Conservation (phyloP, 2,888 invertebrate species). For the Sipha maydis region DNA sequence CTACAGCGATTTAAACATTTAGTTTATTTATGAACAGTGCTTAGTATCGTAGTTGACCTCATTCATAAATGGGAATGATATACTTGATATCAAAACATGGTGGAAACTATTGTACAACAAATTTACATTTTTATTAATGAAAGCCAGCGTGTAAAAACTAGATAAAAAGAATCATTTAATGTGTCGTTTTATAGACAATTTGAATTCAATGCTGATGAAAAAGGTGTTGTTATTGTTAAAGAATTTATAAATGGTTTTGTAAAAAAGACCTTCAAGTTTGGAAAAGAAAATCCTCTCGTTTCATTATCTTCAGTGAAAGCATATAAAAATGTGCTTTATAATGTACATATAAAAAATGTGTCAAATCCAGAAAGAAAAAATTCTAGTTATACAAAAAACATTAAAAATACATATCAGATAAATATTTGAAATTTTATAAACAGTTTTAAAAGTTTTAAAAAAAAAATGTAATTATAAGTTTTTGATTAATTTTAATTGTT, state of each 20-base stretch:
- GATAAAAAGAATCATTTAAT: neutral
- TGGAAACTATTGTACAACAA: constrained; percentile 12
- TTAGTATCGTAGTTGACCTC: too few species aligned
- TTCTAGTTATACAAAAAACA: too few species aligned
- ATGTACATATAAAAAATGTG: neutral
- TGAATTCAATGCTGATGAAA: constrained; percentile 18
- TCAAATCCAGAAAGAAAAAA: neutral
- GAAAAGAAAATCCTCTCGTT: neutral
- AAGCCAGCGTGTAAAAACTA: neutral
- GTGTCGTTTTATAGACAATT: constrained; percentile 2
- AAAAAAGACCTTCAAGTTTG: neutral
- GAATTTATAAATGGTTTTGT: neutral
- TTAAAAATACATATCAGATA: too few species aligned
- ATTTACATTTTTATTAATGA: constrained; percentile 15
- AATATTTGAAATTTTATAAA: too few species aligned
- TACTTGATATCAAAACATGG: neutral
- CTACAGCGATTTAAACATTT: too few species aligned
- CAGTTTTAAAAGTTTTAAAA: too few species aligned
- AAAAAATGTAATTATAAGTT: too few species aligned
- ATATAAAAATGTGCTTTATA: too few species aligned
- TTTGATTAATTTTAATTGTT: too few species aligned
- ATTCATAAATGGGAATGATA: neutral
- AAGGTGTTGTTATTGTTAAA: constrained; percentile 5
- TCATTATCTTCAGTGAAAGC: neutral
- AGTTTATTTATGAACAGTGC: too few species aligned